Conservation (phyloP, 2,797 vertebrate genomes). For the Megalops cyprinoides region DNA sequence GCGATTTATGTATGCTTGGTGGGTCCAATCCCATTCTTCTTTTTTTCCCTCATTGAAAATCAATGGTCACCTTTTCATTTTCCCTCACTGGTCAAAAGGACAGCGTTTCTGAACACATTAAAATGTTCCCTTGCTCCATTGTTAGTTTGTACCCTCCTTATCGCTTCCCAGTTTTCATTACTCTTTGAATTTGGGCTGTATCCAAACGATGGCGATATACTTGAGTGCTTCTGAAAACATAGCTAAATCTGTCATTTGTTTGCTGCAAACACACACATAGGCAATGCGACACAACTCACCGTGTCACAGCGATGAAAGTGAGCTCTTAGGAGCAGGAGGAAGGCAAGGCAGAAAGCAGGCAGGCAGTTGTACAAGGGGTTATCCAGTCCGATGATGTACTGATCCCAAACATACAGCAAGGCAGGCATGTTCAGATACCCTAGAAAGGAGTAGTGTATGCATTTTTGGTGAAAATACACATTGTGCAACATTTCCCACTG, state of each 20-base stretch:
- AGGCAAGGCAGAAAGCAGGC: conserved; percentile 36
- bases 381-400: conserved; percentile 51
- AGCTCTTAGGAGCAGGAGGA: conserved; percentile 43
- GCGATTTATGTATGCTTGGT: too few relatives aligned
- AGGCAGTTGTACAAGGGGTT: conserved; percentile 45
- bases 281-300: conserved; percentile 36
- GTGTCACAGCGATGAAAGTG: conserved; percentile 38
- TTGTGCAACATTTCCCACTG: too few relatives aligned
- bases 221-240: background rate
- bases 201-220: background rate
- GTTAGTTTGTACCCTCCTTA: too few relatives aligned
- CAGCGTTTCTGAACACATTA: too few relatives aligned
- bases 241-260: background rate
- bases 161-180: too few relatives aligned
- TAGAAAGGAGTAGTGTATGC: conserved; percentile 14
- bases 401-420: conserved; percentile 54
- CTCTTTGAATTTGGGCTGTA: background rate
- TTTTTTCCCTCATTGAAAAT: too few relatives aligned
- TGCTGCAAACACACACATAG: background rate
- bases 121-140: too few relatives aligned
- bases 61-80: background rate
- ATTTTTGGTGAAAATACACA: background rate
- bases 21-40: too few relatives aligned
- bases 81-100: too few relatives aligned
- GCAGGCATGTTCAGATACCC: conserved; percentile 50